Evolutionary conservation across 2,797 vertebrate species (phyloP).

Genomic region (Eidolon dupreanum): DNA sequence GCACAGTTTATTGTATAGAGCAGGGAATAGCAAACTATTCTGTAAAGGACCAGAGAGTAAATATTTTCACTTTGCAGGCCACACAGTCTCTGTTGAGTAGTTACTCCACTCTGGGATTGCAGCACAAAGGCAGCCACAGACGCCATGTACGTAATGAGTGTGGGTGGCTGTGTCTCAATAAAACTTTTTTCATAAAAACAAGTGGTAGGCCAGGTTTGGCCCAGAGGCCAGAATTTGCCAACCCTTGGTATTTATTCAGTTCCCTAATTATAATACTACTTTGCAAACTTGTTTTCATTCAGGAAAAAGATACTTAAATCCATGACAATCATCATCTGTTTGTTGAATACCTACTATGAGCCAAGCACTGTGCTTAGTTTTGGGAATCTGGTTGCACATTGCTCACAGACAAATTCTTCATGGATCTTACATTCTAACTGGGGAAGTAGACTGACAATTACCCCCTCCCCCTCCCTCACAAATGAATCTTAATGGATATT

Average conservation of each 20-base stretch:
- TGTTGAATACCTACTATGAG: background rate
- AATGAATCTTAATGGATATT: constrained; percentile 1
- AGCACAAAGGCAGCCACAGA: background rate
- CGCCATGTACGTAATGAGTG: background rate
- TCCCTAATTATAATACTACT: background rate
- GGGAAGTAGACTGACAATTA: background rate
- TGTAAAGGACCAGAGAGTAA: background rate
- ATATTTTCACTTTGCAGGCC: background rate
- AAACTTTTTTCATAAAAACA: constrained; percentile 36
- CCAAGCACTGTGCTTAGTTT: background rate
- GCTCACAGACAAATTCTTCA: background rate
- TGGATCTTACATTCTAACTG: background rate
- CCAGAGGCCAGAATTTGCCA: background rate
- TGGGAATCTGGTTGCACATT: background rate
- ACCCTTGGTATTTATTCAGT: background rate
- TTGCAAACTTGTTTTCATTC: constrained; percentile 28
- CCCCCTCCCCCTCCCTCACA: background rate
- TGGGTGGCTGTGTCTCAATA: background rate
- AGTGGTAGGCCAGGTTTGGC: background rate
- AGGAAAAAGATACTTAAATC: background rate
- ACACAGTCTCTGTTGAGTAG: background rate
- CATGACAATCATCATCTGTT: background rate
- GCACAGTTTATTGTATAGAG: background rate
- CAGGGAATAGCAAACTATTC: background rate
- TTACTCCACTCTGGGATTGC: background rate